Conservation (phyloP, 2,113 vertebrate species). For the Chionis minor region DNA sequence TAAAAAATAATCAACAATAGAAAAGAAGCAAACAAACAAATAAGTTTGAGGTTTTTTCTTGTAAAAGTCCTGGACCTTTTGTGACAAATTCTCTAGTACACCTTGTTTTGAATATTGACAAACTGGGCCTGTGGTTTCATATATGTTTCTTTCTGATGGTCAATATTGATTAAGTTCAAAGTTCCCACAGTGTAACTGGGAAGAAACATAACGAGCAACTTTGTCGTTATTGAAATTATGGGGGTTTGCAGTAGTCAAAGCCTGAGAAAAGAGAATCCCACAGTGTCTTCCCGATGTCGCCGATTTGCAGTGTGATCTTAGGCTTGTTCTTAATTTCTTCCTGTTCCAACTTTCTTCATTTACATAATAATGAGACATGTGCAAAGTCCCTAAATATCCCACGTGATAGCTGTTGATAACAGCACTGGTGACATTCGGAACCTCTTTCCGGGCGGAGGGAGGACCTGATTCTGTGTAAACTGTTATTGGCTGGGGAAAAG, state of each 20-base stretch:
- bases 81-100: background rate
- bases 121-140: background rate
- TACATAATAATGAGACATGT: background rate
- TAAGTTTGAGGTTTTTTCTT: background rate
- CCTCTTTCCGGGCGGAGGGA: background rate
- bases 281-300: background rate
- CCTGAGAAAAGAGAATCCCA: background rate
- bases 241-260: background rate
- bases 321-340: background rate
- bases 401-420: background rate
- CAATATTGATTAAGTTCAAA: background rate
- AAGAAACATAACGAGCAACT: background rate
- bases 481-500: background rate
- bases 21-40: background rate
- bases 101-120: background rate
- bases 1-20: background rate
- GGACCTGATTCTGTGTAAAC: background rate
- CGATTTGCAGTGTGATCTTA: background rate
- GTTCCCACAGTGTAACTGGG: background rate
- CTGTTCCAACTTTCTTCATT: background rate
- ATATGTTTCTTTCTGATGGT: background rate
- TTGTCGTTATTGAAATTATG: background rate
- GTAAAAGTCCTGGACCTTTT: background rate
- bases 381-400: background rate
- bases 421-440: background rate